A percentile compares a stretch with the other conserved stretches of the same genome.
Conservation (phyloP, 2,113 vertebrate genomes). For the Danionella cerebrum region DNA sequence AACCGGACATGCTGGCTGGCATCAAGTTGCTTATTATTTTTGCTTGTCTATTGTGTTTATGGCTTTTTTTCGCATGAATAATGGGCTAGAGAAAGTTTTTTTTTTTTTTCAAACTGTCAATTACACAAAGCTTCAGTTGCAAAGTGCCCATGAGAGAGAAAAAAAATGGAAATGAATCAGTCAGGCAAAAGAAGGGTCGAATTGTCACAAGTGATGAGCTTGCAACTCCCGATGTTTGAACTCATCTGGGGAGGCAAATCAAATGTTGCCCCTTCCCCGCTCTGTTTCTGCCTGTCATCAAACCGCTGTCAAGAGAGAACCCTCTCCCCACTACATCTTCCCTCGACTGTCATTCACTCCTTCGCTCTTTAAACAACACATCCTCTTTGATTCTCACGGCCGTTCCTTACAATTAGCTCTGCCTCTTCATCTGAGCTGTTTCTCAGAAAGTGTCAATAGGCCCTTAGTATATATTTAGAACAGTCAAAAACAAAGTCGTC, state of each 20-base stretch:
- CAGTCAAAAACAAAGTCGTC: not conserved
- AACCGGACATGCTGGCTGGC: not conserved
- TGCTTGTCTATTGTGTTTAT: constrained; percentile 12
- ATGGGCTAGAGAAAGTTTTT: not conserved
- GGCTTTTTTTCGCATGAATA: constrained; percentile 11
- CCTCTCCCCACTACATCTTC: not conserved
- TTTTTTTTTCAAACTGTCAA: constrained; percentile 30
- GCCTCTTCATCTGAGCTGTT: constrained; percentile 4
- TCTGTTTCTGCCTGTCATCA: constrained; percentile 6
- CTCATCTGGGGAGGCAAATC: constrained; percentile 28
- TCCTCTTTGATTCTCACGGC: not conserved
- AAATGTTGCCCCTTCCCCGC: constrained; percentile 21
- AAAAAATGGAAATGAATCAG: constrained; percentile 2
- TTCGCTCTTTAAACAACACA: not conserved
- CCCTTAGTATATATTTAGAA: constrained; percentile 19
- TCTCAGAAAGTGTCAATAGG: not conserved
- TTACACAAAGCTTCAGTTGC: constrained; percentile 23
- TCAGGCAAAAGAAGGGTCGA: constrained; percentile 6
- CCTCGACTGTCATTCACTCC: constrained; percentile 4
- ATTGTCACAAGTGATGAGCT: constrained; percentile 42
- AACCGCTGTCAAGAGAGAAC: not conserved
- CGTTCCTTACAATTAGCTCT: constrained; percentile 8
- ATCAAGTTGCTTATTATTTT: not conserved
- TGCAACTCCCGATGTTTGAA: constrained; percentile 25
- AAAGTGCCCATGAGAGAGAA: constrained; percentile 1